phyloP scores from a whole-genome alignment of 2,888 invertebrate species.

The Drosophila demipolita region DNA sequence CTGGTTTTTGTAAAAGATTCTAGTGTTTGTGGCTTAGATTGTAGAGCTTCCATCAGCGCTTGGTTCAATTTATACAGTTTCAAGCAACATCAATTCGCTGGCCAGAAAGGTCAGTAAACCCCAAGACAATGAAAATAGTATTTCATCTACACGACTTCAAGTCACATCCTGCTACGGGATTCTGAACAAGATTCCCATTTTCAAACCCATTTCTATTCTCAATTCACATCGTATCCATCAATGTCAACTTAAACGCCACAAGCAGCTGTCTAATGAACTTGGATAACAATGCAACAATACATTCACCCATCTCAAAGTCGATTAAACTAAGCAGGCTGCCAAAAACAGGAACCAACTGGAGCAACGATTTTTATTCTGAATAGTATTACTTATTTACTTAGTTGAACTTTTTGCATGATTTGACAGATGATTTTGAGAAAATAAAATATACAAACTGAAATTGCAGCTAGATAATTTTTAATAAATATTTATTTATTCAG shows the following conservation, averaged over 20 bases:
- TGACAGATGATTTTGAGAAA: not conserved
- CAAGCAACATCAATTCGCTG: slow-evolving; percentile 23
- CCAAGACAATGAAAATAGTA: slow-evolving; percentile 6
- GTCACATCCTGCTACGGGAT: slow-evolving; percentile 28
- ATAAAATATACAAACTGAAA: not conserved
- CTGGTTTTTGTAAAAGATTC: not conserved
- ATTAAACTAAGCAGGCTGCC: slow-evolving; percentile 13
- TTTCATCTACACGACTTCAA: slow-evolving; percentile 11
- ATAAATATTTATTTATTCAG: not conserved
- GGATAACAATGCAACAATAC: slow-evolving; percentile 29
- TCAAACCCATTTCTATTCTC: slow-evolving; percentile 17
- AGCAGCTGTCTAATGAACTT: slow-evolving; percentile 43
- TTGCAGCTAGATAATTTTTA: not conserved
- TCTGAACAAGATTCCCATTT: slow-evolving; percentile 3
- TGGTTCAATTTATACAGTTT: slow-evolving; percentile 36
- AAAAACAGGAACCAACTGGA: slow-evolving; percentile 1
- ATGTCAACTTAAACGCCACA: slow-evolving; percentile 37
- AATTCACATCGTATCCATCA: slow-evolving; percentile 36
- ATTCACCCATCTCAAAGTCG: slow-evolving; percentile 36
- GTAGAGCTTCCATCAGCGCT: slow-evolving; percentile 24
- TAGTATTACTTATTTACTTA: not conserved
- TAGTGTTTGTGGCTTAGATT: not conserved
- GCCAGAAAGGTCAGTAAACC: slow-evolving; percentile 29
- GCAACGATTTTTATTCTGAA: not conserved
- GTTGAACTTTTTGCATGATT: not conserved